Base-by-base conservation (phyloP, 2,888 invertebrate species). In the Caenorhabditis sp. region DNA sequence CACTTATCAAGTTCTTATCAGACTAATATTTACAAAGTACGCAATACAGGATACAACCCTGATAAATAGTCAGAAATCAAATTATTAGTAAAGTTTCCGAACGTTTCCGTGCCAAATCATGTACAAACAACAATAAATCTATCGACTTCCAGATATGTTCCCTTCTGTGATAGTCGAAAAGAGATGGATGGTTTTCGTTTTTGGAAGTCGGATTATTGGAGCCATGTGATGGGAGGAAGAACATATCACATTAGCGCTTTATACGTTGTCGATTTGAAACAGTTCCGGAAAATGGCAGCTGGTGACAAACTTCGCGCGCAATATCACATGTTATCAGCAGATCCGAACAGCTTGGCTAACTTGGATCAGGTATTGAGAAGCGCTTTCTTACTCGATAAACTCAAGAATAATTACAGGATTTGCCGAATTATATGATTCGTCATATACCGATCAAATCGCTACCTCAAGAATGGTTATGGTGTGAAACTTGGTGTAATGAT, bases 351-450 rank as follows among this genome's bases (percentile, higher is more conserved):
- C 89, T 91, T 99, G 83, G 93, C 97, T 7, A 99, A 99, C 89
- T 90, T 94, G 71, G 94, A 95, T 91, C 92, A 92, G 43, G 88
- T 31, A 31, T 31, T 31, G 4, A n/a, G n/a, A n/a, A 7, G 31
- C 31, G 31, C 91, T 91, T 43, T 60, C 53, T n/a, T 27, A 10
- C 25, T 23, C 25, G 12, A n/a, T n/a, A 26, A 57, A 25, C 23
- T 20, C 20, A n/a, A 21, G 7, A 73, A 68, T 21, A 92, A 89
- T 92, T 95, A n/a, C 12, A 43, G 91, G 97, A 99, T 90, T 91
- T 99, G 77, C 99, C 99, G 0, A 99, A 99, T 90, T 99, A 99
- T 89, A 99, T 99, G 99, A 97, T 99, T 77, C 97, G 99, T 89
- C 97, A 99, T 90, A 96, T 96, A 64, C 72, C 94, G 2, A 97